Percentiles rank a stretch among this genome's conserved stretches.
Evolutionary conservation across 1,140 invertebrate species (phyloP).

Genomic region (Diorhabda carinulata): DNA sequence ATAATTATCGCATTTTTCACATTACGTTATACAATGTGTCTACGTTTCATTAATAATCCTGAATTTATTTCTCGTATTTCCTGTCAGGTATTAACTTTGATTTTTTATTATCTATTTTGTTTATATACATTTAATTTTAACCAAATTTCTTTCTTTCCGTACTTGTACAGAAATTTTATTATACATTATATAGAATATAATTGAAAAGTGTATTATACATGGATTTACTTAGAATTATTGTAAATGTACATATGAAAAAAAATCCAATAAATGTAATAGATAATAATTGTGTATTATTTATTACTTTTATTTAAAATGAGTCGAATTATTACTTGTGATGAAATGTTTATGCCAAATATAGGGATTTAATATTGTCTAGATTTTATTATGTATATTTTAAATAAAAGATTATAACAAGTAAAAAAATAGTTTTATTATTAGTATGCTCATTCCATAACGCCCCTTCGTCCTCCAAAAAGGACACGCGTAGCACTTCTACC

Average conservation of each 20-base stretch:
- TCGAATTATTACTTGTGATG: constrained; percentile 49
- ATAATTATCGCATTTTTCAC: too few species aligned
- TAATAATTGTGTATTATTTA: constrained; percentile 16
- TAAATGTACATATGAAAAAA: not conserved
- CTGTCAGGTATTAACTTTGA: too few species aligned
- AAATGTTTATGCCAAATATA: constrained; percentile 46
- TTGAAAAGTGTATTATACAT: not conserved
- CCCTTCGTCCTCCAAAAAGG: too few species aligned
- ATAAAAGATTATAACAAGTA: constrained; percentile 37
- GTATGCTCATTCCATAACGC: too few species aligned
- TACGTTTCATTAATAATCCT: too few species aligned
- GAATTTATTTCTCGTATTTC: too few species aligned
- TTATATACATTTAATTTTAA: too few species aligned
- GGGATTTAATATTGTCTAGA: constrained; percentile 44
- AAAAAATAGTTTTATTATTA: not conserved
- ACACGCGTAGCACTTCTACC: too few species aligned
- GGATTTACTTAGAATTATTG: not conserved
- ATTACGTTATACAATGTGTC: too few species aligned
- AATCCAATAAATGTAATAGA: not conserved
- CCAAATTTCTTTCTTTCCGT: too few species aligned
- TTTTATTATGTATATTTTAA: constrained; percentile 50
- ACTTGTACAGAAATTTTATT: constrained; percentile 3
- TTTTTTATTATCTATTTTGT: too few species aligned
- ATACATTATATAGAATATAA: not conserved
- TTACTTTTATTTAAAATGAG: constrained; percentile 31